These are phyloP conservation scores for Zaprionus ghesquierei DNA, from an alignment of 1,140 invertebrate genomes.

Conservation along the genomic window DNA sequence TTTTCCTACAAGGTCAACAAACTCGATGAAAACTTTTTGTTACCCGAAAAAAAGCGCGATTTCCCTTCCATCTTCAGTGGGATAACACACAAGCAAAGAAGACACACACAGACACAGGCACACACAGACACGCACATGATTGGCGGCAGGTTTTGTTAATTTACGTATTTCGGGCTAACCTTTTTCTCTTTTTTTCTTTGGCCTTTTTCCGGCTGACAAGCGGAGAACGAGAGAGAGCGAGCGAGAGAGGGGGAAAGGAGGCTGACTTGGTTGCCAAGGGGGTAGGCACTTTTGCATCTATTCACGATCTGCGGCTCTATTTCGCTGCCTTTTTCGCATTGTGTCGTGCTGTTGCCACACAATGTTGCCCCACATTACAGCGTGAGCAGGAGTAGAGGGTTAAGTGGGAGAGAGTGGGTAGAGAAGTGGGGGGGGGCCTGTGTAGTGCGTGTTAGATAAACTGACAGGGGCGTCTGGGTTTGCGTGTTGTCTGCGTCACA, in stretches of 20 bases:
- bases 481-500: slow-evolving; percentile 6
- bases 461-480: slow-evolving; percentile 53
- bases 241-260: background rate
- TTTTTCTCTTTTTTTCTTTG: slow-evolving; percentile 8
- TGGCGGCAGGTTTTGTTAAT: slow-evolving; percentile 76
- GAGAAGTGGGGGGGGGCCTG: background rate
- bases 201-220: background rate
- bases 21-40: background rate
- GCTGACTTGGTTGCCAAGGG: background rate
- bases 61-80: background rate
- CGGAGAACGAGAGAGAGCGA: background rate
- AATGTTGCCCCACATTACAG: background rate
- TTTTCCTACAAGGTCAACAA: too few species aligned
- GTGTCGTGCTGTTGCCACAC: slow-evolving; percentile 15
- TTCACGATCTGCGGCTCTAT: slow-evolving; percentile 30
- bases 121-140: slow-evolving; percentile 50
- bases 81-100: background rate
- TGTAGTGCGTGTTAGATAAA: slow-evolving; percentile 75
- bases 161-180: slow-evolving; percentile 52
- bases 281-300: slow-evolving; percentile 20
- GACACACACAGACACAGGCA: background rate
- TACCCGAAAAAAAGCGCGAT: slow-evolving; percentile 1
- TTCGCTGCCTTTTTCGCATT: slow-evolving; percentile 30
- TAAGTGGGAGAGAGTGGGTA: background rate
- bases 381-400: background rate